Conservation (phyloP, 2,888 invertebrate species). For the Junonia oenone region DNA sequence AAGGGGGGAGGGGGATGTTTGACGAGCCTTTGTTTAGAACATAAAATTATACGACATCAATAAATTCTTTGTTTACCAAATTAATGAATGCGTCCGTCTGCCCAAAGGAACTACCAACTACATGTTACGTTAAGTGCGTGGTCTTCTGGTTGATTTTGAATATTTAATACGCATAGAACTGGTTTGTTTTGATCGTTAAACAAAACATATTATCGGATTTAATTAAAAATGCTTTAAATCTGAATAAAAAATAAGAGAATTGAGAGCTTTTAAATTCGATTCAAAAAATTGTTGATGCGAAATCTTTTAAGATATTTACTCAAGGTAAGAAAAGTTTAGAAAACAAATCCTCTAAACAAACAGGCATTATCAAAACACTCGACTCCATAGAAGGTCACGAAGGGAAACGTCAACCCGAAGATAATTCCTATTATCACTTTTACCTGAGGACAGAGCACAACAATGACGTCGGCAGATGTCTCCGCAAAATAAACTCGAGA, state of each 20-base stretch:
- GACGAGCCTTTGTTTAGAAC: conserved; percentile 75
- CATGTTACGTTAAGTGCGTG: conserved; percentile 9
- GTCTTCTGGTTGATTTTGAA: background rate
- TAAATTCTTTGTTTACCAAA: conserved; percentile 76
- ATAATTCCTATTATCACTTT: conserved; percentile 71
- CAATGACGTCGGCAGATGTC: conserved; percentile 74
- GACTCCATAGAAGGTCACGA: conserved; percentile 61
- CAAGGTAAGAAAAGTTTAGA: conserved; percentile 8
- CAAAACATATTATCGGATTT: no score
- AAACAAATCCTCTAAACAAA: conserved; percentile 58
- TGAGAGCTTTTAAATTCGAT: background rate
- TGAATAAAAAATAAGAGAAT: background rate
- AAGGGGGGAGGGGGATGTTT: conserved; percentile 35
- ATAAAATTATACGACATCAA: conserved; percentile 77
- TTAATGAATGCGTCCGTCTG: conserved; percentile 60
- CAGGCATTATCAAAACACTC: conserved; percentile 69
- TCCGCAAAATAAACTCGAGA: conserved; percentile 73
- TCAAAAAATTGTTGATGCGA: background rate
- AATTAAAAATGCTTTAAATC: no score
- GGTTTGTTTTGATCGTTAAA: background rate
- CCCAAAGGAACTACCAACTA: conserved; percentile 39
- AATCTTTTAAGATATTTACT: conserved; percentile 4
- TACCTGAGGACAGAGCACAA: conserved; percentile 66
- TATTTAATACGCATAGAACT: background rate
- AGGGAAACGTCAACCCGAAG: conserved; percentile 71